A percentile compares a stretch with the other conserved stretches of the same genome.
phyloP scores from a whole-genome alignment of 92 coral and sea anemone species.

The Epizoanthus scotinus region DNA sequence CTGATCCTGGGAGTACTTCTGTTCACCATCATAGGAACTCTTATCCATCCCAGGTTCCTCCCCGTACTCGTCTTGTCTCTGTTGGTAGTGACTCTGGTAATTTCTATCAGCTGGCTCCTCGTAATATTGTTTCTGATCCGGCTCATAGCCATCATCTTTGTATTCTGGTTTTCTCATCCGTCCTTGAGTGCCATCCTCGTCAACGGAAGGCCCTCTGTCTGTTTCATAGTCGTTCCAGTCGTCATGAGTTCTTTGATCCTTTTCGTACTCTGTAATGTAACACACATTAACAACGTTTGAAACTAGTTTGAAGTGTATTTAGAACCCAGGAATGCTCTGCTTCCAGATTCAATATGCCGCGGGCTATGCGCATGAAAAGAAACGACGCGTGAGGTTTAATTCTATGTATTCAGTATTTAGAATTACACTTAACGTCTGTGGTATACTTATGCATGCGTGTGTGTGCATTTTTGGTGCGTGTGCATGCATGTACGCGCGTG shows the following conservation, averaged over 20 bases:
- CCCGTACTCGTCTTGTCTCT: not conserved
- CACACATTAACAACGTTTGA: not conserved
- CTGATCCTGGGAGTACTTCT: not conserved
- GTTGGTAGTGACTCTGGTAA: not conserved
- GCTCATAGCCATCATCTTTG: not conserved
- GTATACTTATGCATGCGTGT: no score
- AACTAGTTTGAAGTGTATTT: no score
- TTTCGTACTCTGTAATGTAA: conserved; percentile 11
- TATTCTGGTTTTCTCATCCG: not conserved
- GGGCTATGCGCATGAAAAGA: no score
- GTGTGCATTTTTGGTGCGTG: no score
- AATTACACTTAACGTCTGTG: no score
- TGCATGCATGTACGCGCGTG: not conserved
- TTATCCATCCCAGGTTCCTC: not conserved
- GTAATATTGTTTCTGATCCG: not conserved
- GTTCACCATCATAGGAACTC: not conserved
- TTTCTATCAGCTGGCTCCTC: conserved; percentile 28
- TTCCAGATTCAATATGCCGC: no score
- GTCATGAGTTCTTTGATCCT: conserved; percentile 3
- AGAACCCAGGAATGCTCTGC: no score
- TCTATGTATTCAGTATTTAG: no score
- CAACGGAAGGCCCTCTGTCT: not conserved
- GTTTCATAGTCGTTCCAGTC: conserved; percentile 23
- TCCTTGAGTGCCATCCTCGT: not conserved
- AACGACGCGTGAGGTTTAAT: no score